Evolutionary conservation across 1,140 invertebrate species (phyloP), one percentile per base, ranked within the genome.

Genomic region (Camponotus floridanus): DNA sequence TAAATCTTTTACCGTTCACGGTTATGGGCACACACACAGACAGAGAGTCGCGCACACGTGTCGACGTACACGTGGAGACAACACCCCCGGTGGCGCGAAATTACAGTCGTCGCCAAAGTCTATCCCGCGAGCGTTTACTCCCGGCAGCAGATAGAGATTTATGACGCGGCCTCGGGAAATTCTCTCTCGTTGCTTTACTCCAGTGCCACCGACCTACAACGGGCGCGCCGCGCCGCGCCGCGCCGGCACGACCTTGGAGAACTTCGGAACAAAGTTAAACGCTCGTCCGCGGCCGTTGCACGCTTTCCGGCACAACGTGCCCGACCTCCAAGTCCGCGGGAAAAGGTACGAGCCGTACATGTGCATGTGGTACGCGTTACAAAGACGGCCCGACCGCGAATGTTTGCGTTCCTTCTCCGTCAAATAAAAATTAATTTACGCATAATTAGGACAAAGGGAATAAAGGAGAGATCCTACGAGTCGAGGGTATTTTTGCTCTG

Each of bases 201-300:
- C 74, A 84, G 87, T 88, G 90, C 90, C 92, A 92, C 88, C 92
- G 93, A 94, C 92, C 93, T 93, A 93, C 91, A 93, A 87, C 87
- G 87, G 80, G 51, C 79, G 80, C 88, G 67, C 55, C 79, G 79
- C 84, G 78, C 73, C 61, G 85, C 88, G 79, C 55, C 79, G 67
- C 88, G 79, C 55, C 79, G 79, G 90, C 92, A 91, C 93, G 93
- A 94, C 93, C 93, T 94, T 94, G 93, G 92, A 93, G 91, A 94
- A 94, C 93, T 94, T 94, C 87, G 90, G 91, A 94, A 94, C 93
- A 94, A 93, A 94, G 93, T 94, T 94, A 92, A 93, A 93, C 89
- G 87, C 65, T 91, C 89, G 87, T 88, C 73, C 86, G 84, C 81
- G 86, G 78, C 74, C 88, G 88, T 88, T 80, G 64, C 88, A 79